A percentile compares a stretch with the other conserved stretches of the same genome.
Evolutionary conservation across 1,140 invertebrate species (phyloP).

Genomic region (Polypedilum vanderplanki): DNA sequence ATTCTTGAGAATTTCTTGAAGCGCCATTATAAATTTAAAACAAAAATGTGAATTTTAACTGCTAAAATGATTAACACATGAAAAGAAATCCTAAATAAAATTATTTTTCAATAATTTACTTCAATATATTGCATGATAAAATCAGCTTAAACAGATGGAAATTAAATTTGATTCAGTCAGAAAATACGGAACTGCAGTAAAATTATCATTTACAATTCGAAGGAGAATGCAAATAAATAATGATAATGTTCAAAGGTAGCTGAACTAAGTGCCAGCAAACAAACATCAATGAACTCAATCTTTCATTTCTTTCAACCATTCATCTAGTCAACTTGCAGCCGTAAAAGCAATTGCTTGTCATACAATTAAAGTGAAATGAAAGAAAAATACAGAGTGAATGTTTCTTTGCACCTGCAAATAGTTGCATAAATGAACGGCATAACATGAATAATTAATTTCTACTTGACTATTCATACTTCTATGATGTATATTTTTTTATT

Average conservation of each 20-base stretch:
- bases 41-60: not conserved
- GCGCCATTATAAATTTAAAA: not conserved
- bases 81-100: too few relatives aligned
- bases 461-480: not conserved
- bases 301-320: too few relatives aligned
- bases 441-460: constrained; percentile 23
- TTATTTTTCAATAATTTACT: too few relatives aligned
- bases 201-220: not conserved
- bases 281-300: too few relatives aligned
- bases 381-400: not conserved
- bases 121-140: too few relatives aligned
- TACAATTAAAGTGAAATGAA: too few relatives aligned
- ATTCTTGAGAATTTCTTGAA: not conserved
- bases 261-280: too few relatives aligned
- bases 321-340: too few relatives aligned
- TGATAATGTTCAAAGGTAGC: too few relatives aligned
- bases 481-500: not conserved
- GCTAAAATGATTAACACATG: not conserved
- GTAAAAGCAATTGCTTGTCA: too few relatives aligned
- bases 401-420: constrained; percentile 21
- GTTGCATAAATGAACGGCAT: constrained; percentile 1
- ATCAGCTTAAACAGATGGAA: not conserved
- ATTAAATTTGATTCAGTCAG: too few relatives aligned
- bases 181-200: too few relatives aligned
- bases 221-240: not conserved